Evolutionary conservation across 1,140 invertebrate species (phyloP), one percentile per base, ranked within the genome.

Genomic region (Cecropterus lyciades): DNA sequence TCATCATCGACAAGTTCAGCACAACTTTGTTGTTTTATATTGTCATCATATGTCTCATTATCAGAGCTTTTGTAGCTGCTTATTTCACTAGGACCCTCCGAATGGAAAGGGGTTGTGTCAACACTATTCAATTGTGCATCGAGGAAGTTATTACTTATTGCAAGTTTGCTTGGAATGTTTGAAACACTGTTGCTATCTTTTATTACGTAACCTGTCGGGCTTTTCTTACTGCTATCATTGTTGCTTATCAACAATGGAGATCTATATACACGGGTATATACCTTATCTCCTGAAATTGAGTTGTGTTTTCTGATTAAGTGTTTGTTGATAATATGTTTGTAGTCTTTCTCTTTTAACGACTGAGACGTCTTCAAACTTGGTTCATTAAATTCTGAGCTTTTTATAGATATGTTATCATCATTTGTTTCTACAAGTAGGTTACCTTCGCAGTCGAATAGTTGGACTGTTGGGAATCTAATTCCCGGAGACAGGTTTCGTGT

Each of bases 11-110:
- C 13, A 59, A 33, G 5, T 17, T 46, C 53, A 48, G 10, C 40
- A 37, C 33, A 52, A 67, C 65, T 69, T 66, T 53, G 16, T 67
- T 72, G 55, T 49, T 80, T 71, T 37, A 74, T 59, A 40, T 66
- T 66, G 63, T 79, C 77, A 30, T 85, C 84, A 45, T 62, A 83
- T 59, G 82, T 92, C 75, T 93, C 92, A 65, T 93, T 90, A 69
- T 93, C 92, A 24, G 92, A 92, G 83, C 92, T 93, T 82, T 93
- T 93, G 72, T 90, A 91, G 75, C 91, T 93, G 69, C 92, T 93
- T 51, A 84, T 69, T 80, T 92, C 91, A 73, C 89, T 93, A 11
- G 77, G 55, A 10, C 77, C 81, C 56, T 87, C 87, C 14, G 87
- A 90, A 52, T 82, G 80, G 67, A 85, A 84, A 42, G 87, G 85